Percentiles rank a stretch among this genome's conserved stretches.
Conservation (phyloP, 2,888 invertebrate genomes). For the Papilio demoleus region DNA sequence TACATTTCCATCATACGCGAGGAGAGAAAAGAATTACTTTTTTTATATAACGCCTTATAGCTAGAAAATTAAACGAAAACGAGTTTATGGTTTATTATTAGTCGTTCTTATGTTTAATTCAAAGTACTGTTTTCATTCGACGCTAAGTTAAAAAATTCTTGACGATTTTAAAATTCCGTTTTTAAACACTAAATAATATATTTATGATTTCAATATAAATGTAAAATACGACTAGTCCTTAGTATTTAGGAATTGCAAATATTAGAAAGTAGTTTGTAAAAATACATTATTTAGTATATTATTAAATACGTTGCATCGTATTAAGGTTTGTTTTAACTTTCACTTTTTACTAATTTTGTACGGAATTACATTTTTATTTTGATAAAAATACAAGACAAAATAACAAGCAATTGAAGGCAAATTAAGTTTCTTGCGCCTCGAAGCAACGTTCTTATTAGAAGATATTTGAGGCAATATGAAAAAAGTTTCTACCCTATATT, state of each 20-base stretch:
- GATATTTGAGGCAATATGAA: constrained; percentile 34
- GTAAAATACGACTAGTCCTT: too few species aligned
- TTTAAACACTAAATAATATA: too few species aligned
- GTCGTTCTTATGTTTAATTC: not conserved
- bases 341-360: not conserved
- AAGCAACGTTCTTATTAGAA: constrained; percentile 29
- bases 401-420: constrained; percentile 19
- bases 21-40: constrained; percentile 20
- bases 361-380: constrained; percentile 4
- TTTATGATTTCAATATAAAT: too few species aligned
- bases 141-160: too few species aligned
- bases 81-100: not conserved
- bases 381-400: constrained; percentile 27
- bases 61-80: constrained; percentile 7
- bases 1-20: constrained; percentile 35
- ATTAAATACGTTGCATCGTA: too few species aligned
- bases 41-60: constrained; percentile 17
- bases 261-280: too few species aligned
- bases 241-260: too few species aligned
- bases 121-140: not conserved
- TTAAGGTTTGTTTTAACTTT: not conserved
- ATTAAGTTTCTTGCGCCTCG: constrained; percentile 26
- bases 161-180: too few species aligned
- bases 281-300: too few species aligned
- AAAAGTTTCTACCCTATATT: constrained; percentile 6